phyloP scores from a whole-genome alignment of 2,113 vertebrate genomes.

The Seriola rivoliana region DNA sequence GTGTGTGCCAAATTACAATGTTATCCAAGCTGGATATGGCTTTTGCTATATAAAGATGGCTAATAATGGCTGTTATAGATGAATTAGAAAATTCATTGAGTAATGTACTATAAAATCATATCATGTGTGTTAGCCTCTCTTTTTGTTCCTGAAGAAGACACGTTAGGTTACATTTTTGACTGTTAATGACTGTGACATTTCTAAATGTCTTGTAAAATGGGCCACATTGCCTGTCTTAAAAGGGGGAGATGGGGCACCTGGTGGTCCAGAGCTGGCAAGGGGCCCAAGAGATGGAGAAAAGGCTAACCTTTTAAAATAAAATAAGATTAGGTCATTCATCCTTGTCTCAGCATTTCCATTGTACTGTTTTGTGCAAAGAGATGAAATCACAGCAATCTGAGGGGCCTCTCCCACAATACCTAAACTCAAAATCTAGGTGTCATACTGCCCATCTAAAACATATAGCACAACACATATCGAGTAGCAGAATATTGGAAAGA shows the following conservation, averaged over 20 bases:
- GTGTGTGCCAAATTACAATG: constrained; percentile 55
- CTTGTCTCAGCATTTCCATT: constrained; percentile 67
- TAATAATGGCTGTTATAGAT: constrained; percentile 46
- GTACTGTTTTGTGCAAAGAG: constrained; percentile 46
- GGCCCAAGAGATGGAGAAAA: constrained; percentile 58
- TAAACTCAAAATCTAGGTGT: constrained; percentile 29
- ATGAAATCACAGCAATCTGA: constrained; percentile 57
- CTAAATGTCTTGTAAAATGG: constrained; percentile 73
- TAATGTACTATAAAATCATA: constrained; percentile 31
- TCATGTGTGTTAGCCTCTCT: not conserved
- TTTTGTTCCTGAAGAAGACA: constrained; percentile 1
- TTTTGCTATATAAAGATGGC: constrained; percentile 54
- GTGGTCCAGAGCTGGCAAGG: constrained; percentile 64
- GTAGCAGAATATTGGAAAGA: constrained; percentile 14
- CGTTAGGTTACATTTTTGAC: constrained; percentile 33
- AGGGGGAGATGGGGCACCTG: constrained; percentile 66
- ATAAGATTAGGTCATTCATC: constrained; percentile 70
- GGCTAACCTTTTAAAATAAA: constrained; percentile 73
- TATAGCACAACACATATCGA: constrained; percentile 9
- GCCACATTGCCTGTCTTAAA: constrained; percentile 57
- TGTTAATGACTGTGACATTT: constrained; percentile 76
- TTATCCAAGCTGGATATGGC: constrained; percentile 47
- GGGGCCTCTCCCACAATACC: constrained; percentile 19
- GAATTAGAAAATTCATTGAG: constrained; percentile 37
- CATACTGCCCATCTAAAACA: not conserved